Percentiles rank a stretch among this genome's conserved stretches.
phyloP scores from a whole-genome alignment of 2,113 vertebrate genomes.

The Syngnathus floridae region DNA sequence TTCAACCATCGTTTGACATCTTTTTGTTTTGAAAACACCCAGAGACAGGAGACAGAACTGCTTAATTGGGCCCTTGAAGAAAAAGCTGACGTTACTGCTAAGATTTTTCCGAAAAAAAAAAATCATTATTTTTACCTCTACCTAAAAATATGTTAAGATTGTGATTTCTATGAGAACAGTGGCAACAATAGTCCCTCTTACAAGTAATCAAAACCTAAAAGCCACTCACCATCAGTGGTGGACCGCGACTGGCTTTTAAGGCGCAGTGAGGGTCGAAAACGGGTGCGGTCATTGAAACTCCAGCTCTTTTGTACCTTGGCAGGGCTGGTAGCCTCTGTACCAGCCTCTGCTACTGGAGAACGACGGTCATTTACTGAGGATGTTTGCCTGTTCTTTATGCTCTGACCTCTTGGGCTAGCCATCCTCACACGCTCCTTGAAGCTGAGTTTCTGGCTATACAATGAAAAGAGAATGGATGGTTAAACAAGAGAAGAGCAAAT shows the following conservation, averaged over 20 bases:
- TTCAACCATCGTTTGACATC: too few species aligned
- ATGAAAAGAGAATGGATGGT: constrained; percentile 19
- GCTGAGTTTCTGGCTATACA: constrained; percentile 87
- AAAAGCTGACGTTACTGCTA: not conserved
- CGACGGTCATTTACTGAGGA: constrained; percentile 83
- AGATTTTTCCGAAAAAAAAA: not conserved
- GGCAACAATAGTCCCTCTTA: not conserved
- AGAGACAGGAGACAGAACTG: not conserved
- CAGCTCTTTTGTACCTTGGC: constrained; percentile 97
- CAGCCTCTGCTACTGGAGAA: constrained; percentile 81
- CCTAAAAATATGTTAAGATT: not conserved
- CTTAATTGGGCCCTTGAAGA: not conserved
- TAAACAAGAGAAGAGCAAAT: not conserved
- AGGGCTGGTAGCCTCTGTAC: constrained; percentile 82
- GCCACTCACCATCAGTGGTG: constrained; percentile 76
- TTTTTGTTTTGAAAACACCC: not conserved
- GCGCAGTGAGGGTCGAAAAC: constrained; percentile 89
- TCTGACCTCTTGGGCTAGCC: constrained; percentile 94
- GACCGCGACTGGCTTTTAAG: constrained; percentile 92
- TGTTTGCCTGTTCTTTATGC: constrained; percentile 84
- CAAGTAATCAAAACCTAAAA: not conserved
- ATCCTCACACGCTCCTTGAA: constrained; percentile 93
- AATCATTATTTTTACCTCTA: not conserved
- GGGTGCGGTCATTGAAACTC: constrained; percentile 95
- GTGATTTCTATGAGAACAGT: not conserved